Base-by-base conservation (phyloP, 2,113 vertebrate genomes). In the Oxygymnocypris stewartii region DNA sequence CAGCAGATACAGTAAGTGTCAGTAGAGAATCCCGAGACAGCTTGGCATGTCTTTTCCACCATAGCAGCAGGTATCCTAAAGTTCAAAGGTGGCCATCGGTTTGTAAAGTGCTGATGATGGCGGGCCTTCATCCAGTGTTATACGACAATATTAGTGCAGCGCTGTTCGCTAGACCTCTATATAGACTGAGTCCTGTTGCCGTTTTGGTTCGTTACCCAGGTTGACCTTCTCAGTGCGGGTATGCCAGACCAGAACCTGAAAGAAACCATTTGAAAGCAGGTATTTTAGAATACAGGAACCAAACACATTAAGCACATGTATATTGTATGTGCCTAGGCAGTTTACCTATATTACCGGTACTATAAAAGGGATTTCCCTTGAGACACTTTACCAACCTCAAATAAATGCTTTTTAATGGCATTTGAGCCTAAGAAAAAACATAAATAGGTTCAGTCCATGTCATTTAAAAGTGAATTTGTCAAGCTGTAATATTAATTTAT, bases 201-300 rank as follows among this genome's bases (percentile, higher is more conserved):
- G 94, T 91, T 98, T 99, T 86, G 97, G 96, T 94, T 99, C 98
- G 0, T 98, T 98, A 71, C 95, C 96, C 12, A 99, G 93, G 75
- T 98, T 97, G 1, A 97, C 98, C 88, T 99, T 99, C 92, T 99
- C 98, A 25, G 98, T 99, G 88, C 98, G 96, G 1, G 98, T 99
- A 95, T 99, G 98, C 98, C 98, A 99, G 59, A 99, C 98, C 20
- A 99, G 96, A 87, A 99, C 97, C 98, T 99, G 31, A 1, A 87
- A 86, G 73, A 84, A 75, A 78, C 59, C 79, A 65, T 18, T 51
- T 49, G 63, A 9, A 78, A 51, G 20, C 74, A 47, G 74, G 44
- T 76, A 16, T 76, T 57, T 90, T 59, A 90, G 37, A 42, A 74
- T 42, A 12, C 18, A 4, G 4, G 8, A 78, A 54, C 7, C n/a